These are phyloP conservation scores for Eumacrocentrus americanus DNA, from an alignment of 2,888 invertebrate species.

Conservation along the genomic window DNA sequence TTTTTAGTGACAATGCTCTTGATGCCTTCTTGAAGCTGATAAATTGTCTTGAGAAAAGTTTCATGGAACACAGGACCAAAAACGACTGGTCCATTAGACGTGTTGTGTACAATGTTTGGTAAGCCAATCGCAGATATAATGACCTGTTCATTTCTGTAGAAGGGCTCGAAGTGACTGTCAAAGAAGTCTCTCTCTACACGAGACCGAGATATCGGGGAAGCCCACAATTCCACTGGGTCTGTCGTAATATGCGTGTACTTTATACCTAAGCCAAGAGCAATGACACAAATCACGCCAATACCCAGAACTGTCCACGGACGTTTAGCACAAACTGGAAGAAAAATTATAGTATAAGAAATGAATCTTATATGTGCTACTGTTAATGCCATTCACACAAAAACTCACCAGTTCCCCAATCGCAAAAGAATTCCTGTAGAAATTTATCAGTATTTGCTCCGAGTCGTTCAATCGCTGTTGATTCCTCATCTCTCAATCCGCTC, in stretches of 20 bases:
- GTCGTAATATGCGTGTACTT: constrained; percentile 81
- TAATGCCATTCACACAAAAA: too few relatives aligned
- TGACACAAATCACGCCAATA: constrained; percentile 68
- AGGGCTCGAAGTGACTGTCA: constrained; percentile 91
- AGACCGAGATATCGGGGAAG: constrained; percentile 84
- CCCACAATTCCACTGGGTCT: constrained; percentile 97
- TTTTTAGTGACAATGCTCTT: constrained; percentile 61
- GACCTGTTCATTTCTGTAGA: constrained; percentile 90
- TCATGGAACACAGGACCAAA: constrained; percentile 89
- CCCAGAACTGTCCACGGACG: constrained; percentile 79
- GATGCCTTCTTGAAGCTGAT: constrained; percentile 75
- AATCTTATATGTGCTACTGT: too few relatives aligned
- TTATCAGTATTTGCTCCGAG: constrained; percentile 80
- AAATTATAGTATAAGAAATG: too few relatives aligned
- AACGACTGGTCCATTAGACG: constrained; percentile 68
- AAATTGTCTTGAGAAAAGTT: constrained; percentile 77
- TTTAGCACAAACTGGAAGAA: constrained; percentile 72
- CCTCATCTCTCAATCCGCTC: constrained; percentile 62
- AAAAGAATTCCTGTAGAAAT: constrained; percentile 76
- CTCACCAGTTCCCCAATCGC: constrained; percentile 74
- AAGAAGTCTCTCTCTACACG: constrained; percentile 89
- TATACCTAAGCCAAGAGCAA: constrained; percentile 77
- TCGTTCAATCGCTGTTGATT: constrained; percentile 75
- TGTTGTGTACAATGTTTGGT: constrained; percentile 70
- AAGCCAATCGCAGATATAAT: constrained; percentile 80